These are phyloP conservation scores for Standfussiana lucernea DNA, from an alignment of 2,888 invertebrate species.

Conservation along the genomic window DNA sequence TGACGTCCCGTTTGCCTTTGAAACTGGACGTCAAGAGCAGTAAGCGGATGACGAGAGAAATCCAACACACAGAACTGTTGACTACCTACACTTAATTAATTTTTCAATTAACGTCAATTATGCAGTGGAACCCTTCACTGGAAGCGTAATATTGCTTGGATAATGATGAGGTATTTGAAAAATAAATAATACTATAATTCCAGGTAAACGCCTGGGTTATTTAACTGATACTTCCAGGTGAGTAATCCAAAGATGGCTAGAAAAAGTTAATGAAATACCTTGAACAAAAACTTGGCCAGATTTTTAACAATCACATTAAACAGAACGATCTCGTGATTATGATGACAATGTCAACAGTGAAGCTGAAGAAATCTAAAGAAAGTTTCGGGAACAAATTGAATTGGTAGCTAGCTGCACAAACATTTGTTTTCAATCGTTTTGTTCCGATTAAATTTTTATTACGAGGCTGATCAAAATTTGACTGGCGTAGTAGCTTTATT, in stretches of 20 bases:
- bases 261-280: background rate
- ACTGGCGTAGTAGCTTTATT: background rate
- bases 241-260: background rate
- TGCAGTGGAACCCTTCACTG: background rate
- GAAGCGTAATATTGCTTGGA: background rate
- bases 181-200: background rate
- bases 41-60: slow-evolving; percentile 3
- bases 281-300: background rate
- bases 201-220: background rate
- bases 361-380: slow-evolving; percentile 12
- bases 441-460: slow-evolving; percentile 20
- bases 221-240: background rate
- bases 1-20: slow-evolving; percentile 32
- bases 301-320: slow-evolving; percentile 18
- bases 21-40: slow-evolving; percentile 22
- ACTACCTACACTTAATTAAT: background rate
- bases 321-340: slow-evolving; percentile 8
- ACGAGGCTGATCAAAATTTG: slow-evolving; percentile 24
- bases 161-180: background rate
- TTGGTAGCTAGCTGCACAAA: slow-evolving; percentile 35
- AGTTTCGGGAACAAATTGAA: slow-evolving; percentile 25
- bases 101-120: slow-evolving; percentile 7
- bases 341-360: slow-evolving; percentile 24
- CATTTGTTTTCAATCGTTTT: slow-evolving; percentile 47
- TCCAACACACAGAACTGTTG: background rate